These are phyloP conservation scores for Phortica okadai DNA, from an alignment of 2,888 invertebrate species.

Conservation along the genomic window DNA sequence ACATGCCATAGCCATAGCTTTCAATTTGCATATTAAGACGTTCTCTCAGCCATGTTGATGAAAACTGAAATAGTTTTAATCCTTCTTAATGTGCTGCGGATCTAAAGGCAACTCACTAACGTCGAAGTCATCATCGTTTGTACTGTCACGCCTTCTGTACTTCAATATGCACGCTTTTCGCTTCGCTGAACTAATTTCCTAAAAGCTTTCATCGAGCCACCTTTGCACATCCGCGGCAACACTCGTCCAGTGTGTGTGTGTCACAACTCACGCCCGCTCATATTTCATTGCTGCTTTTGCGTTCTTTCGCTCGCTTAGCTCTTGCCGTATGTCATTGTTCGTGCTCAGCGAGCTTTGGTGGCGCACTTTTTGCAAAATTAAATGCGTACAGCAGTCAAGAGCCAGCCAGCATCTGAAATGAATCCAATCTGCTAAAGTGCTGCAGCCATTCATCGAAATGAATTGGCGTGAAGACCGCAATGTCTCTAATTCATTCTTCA, in stretches of 20 bases:
- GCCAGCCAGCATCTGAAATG: conserved; percentile 27
- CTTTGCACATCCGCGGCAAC: conserved; percentile 28
- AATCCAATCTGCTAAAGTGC: conserved; percentile 64
- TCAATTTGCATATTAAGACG: conserved; percentile 31
- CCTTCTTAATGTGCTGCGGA: conserved; percentile 49
- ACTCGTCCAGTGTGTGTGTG: neutral
- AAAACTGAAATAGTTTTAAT: conserved; percentile 56
- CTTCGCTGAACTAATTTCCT: conserved; percentile 51
- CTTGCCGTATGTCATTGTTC: conserved; percentile 50
- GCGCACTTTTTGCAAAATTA: conserved; percentile 61
- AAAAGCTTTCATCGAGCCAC: conserved; percentile 63
- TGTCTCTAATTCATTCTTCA: neutral
- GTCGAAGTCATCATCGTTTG: neutral
- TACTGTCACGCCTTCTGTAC: neutral
- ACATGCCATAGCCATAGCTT: conserved; percentile 6
- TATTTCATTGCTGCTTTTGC: neutral
- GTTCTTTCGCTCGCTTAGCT: neutral
- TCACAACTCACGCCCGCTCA: conserved; percentile 2
- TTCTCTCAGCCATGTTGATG: conserved; percentile 26
- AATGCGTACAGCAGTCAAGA: conserved; percentile 35
- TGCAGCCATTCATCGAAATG: conserved; percentile 30
- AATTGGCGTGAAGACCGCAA: conserved; percentile 41
- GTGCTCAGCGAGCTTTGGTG: conserved; percentile 54
- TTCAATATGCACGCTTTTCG: neutral
- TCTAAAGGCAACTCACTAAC: neutral